These are phyloP conservation scores for Mechanitis mazaeus DNA, from an alignment of 2,888 invertebrate species.

Conservation along the genomic window DNA sequence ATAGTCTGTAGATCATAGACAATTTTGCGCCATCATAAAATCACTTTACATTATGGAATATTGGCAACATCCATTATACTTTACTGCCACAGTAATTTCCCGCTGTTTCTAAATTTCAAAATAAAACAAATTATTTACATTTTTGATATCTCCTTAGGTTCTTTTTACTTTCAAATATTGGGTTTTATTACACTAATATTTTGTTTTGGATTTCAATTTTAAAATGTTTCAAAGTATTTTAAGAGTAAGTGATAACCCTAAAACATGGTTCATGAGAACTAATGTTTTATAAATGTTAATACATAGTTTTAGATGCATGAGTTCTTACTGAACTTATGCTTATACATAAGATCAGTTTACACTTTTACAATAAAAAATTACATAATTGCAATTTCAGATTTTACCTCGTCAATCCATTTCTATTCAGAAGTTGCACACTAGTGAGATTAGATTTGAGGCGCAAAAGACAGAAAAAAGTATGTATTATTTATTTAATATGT, in stretches of 20 bases:
- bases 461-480: constrained; percentile 66
- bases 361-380: no score
- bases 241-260: constrained; percentile 2
- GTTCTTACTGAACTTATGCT: no score
- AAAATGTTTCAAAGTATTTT: neutral
- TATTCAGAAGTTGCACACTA: constrained; percentile 29
- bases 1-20: neutral
- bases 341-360: no score
- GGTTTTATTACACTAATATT: neutral
- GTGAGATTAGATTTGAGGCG: constrained; percentile 34
- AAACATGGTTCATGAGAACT: neutral
- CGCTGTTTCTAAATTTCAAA: neutral
- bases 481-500: constrained; percentile 22
- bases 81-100: neutral
- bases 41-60: no score
- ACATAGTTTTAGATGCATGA: no score
- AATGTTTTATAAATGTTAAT: no score
- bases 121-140: no score
- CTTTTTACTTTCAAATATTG: neutral
- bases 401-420: constrained; percentile 15
- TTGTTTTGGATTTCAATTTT: neutral
- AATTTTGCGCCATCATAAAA: no score
- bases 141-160: neutral
- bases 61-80: no score
- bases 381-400: neutral